A percentile compares a stretch with the other conserved stretches of the same genome.
Conservation (phyloP, 2,888 invertebrate genomes). For the Cephus spinipes region DNA sequence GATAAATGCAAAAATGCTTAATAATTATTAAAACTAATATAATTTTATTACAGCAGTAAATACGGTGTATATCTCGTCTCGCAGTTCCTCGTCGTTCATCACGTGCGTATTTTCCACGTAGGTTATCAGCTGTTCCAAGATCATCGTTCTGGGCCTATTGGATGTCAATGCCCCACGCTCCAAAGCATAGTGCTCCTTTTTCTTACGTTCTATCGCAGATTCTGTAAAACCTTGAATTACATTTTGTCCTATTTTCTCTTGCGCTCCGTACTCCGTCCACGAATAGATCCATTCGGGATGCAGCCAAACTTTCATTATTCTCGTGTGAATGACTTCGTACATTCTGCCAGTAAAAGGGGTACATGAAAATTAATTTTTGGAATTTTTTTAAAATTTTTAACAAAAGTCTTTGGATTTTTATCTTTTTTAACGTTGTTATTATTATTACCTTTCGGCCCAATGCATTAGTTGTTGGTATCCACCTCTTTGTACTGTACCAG, state of each 20-base stretch:
- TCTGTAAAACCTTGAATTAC: constrained; percentile 37
- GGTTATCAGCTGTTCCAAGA: constrained; percentile 32
- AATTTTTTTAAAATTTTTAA: not conserved
- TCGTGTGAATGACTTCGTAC: constrained; percentile 34
- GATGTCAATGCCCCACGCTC: constrained; percentile 17
- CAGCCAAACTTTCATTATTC: constrained; percentile 45
- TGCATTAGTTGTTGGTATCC: constrained; percentile 33
- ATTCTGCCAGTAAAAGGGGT: constrained; percentile 24
- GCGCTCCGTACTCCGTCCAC: constrained; percentile 22
- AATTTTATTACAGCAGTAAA: constrained; percentile 36
- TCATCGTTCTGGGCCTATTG: constrained; percentile 30
- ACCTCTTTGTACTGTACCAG: constrained; percentile 31
- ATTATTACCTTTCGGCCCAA: constrained; percentile 13
- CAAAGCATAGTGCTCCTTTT: constrained; percentile 31
- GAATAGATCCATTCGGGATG: constrained; percentile 36
- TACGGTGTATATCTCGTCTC: constrained; percentile 39
- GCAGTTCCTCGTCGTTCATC: constrained; percentile 31
- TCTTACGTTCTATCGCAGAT: constrained; percentile 35
- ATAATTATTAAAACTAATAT: not conserved
- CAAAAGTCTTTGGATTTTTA: not conserved
- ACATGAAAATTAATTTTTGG: not conserved
- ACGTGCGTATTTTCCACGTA: constrained; percentile 23
- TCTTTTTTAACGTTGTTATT: not conserved
- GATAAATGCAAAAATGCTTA: not conserved
- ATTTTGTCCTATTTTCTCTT: constrained; percentile 27